These are phyloP conservation scores for Tarsius wallacei DNA, from an alignment of 2,797 vertebrate species.

Conservation along the genomic window DNA sequence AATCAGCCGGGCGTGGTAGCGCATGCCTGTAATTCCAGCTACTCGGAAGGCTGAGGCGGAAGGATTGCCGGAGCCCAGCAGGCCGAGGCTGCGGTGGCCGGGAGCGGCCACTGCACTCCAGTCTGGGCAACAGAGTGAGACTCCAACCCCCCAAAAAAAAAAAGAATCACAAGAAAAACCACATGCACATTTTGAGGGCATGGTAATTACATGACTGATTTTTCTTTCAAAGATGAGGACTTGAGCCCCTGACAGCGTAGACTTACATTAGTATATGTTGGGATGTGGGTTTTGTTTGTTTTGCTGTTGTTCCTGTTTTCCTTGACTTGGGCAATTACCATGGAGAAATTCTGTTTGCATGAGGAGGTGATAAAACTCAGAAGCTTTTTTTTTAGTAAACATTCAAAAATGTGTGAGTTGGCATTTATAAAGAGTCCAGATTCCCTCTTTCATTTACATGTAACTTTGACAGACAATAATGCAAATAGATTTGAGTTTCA, in stretches of 20 bases:
- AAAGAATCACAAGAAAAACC: not conserved
- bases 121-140: not conserved
- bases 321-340: not conserved
- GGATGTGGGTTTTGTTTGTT: not conserved
- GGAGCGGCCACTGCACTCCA: too few species aligned
- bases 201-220: not conserved
- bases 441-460: constrained; percentile 61
- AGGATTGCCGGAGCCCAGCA: not conserved
- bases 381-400: constrained; percentile 39
- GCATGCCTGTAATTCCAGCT: not conserved
- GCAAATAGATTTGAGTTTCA: constrained; percentile 54
- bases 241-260: not conserved
- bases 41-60: not conserved
- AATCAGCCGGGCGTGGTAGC: too few species aligned
- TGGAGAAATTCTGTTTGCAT: constrained; percentile 63
- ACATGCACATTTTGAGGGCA: too few species aligned
- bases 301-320: constrained; percentile 14
- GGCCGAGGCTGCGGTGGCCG: too few species aligned
- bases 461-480: constrained; percentile 43
- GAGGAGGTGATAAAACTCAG: constrained; percentile 27
- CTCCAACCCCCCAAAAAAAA: not conserved
- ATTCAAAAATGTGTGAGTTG: constrained; percentile 29
- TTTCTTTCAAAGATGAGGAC: not conserved
- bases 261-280: constrained; percentile 23
- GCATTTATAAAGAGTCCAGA: constrained; percentile 16